phyloP scores from a whole-genome alignment of 2,113 vertebrate genomes.

The Mus musculus region DNA sequence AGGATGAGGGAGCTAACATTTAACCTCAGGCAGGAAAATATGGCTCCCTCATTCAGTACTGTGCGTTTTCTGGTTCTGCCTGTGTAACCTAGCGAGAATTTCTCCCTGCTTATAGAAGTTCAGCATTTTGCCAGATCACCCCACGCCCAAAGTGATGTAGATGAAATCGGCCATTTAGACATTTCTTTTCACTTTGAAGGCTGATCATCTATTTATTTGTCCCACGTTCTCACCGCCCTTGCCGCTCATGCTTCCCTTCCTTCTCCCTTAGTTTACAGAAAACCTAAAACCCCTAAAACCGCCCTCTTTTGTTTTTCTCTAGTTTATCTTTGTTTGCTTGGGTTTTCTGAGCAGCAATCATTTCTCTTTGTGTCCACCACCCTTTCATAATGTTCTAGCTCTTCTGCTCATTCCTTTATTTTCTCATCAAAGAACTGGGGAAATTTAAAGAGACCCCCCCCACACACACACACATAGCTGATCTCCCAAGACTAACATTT shows the following conservation, averaged over 20 bases:
- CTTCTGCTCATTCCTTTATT: conserved; percentile 45
- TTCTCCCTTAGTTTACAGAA: not conserved
- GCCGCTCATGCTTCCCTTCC: not conserved
- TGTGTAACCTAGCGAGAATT: not conserved
- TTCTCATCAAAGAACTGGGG: conserved; percentile 48
- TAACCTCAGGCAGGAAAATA: not conserved
- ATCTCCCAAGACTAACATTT: not conserved
- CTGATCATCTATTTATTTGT: not conserved
- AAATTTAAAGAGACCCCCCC: not conserved
- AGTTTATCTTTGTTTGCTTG: conserved; percentile 39
- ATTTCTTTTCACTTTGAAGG: not conserved
- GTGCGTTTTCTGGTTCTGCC: not conserved
- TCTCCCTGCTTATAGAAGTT: not conserved
- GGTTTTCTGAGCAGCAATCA: conserved; percentile 47
- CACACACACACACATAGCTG: not conserved
- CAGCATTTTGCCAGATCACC: not conserved
- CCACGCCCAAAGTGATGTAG: not conserved
- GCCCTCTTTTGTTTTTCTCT: not conserved
- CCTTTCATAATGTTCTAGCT: not conserved
- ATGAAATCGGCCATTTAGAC: not conserved
- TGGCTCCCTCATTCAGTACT: not conserved
- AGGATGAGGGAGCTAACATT: not conserved
- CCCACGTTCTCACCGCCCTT: not conserved
- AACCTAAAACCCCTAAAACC: not conserved
- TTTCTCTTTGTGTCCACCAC: conserved; percentile 36